Evolutionary conservation across 2,797 vertebrate species (phyloP).

Genomic region (Etheostoma perlongum): DNA sequence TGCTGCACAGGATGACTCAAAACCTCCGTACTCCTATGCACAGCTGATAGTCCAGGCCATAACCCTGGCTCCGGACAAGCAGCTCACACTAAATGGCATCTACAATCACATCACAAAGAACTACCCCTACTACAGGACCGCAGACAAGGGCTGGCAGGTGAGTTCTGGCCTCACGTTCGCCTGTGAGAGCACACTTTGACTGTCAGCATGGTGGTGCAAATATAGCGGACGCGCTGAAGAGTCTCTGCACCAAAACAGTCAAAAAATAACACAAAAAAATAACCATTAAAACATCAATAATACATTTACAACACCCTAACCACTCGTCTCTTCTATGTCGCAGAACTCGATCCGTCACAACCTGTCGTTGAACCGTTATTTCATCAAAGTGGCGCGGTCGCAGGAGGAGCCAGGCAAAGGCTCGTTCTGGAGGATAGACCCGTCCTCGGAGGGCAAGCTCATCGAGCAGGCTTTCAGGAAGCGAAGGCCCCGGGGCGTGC

Average conservation of each 20-base stretch:
- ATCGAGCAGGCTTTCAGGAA: constrained; percentile 99
- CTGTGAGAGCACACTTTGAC: too few relatives aligned
- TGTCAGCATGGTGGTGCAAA: too few relatives aligned
- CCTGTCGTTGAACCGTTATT: constrained; percentile 98
- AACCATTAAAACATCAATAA: not conserved
- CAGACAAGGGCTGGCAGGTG: constrained; percentile 99
- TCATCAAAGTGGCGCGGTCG: constrained; percentile 98
- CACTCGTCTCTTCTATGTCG: constrained; percentile 13
- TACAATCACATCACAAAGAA: constrained; percentile 99
- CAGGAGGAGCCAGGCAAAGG: constrained; percentile 99
- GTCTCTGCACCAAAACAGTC: too few relatives aligned
- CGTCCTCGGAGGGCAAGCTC: constrained; percentile 95
- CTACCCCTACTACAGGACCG: constrained; percentile 97
- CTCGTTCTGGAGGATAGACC: constrained; percentile 99
- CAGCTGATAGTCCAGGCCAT: constrained; percentile 98
- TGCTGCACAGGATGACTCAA: constrained; percentile 91
- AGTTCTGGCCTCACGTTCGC: not conserved
- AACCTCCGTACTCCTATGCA: constrained; percentile 98
- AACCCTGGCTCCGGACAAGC: constrained; percentile 94
- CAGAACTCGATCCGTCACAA: constrained; percentile 99
- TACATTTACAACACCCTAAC: too few relatives aligned
- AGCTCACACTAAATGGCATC: constrained; percentile 97
- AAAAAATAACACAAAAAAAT: too few relatives aligned
- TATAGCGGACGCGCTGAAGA: not conserved
- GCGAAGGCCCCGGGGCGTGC: constrained; percentile 95